A percentile compares a stretch with the other conserved stretches of the same genome.
Conservation (phyloP, 2,113 vertebrate species). For the Melanotaenia duboulayi region DNA sequence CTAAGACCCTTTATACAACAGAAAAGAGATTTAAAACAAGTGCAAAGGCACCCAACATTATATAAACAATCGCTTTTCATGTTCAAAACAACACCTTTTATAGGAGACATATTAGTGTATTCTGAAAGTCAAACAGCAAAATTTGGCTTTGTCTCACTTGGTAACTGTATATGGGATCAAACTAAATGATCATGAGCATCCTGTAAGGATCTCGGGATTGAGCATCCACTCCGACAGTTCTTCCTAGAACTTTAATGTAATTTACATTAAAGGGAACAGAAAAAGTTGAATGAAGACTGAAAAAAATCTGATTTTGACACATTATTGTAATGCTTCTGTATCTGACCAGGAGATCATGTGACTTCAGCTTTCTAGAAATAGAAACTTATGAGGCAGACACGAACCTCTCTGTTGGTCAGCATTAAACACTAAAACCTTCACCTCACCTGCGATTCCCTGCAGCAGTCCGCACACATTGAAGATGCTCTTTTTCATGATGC, state of each 20-base stretch:
- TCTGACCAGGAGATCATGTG: neutral
- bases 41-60: neutral
- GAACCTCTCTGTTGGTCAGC: neutral
- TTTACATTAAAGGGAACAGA: neutral
- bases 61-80: neutral
- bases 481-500: slow-evolving; percentile 99
- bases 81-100: neutral
- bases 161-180: neutral
- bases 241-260: too few species aligned
- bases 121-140: too few species aligned
- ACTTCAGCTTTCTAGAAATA: neutral
- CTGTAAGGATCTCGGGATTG: neutral
- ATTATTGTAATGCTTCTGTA: neutral
- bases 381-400: neutral
- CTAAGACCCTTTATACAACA: neutral
- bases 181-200: neutral
- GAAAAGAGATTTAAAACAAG: neutral
- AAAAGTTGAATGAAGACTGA: neutral
- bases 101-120: neutral
- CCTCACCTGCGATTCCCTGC: slow-evolving; percentile 97
- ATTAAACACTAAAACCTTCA: neutral
- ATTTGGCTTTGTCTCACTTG: too few species aligned
- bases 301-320: neutral
- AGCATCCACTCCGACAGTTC: too few species aligned
- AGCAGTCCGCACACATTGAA: slow-evolving; percentile 98